A percentile compares a stretch with the other conserved stretches of the same genome.
These are phyloP conservation scores for Rhorus exstirpatorius DNA, from an alignment of 2,888 invertebrate species.

Conservation along the genomic window DNA sequence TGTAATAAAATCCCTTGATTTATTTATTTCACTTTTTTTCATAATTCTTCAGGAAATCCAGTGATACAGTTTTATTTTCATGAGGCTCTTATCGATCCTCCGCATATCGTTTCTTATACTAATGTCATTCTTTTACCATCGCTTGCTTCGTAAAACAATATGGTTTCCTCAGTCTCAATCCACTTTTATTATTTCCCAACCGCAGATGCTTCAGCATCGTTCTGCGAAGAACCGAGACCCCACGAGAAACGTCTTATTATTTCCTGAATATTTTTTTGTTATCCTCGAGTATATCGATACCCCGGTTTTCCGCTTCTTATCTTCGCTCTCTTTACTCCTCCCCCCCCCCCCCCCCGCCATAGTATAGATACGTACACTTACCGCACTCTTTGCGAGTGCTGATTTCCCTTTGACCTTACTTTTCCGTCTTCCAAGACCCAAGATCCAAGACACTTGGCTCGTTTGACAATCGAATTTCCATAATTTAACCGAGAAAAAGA, in stretches of 20 bases:
- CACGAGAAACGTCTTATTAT: constrained; percentile 81
- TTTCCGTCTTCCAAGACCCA: background rate
- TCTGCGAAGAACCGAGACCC: constrained; percentile 55
- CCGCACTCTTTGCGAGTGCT: constrained; percentile 8
- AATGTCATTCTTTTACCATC: constrained; percentile 15
- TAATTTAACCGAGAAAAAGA: constrained; percentile 64
- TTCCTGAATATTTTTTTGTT: constrained; percentile 74
- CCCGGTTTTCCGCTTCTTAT: constrained; percentile 32
- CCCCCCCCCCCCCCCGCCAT: constrained; percentile 1
- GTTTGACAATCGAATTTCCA: constrained; percentile 67
- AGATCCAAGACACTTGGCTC: constrained; percentile 6
- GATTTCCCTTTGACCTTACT: constrained; percentile 64
- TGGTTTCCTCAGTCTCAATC: constrained; percentile 37
- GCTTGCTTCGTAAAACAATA: constrained; percentile 22
- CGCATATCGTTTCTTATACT: constrained; percentile 19
- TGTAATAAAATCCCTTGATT: background rate
- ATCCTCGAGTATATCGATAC: constrained; percentile 67
- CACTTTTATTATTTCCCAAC: constrained; percentile 70
- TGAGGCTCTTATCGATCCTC: background rate
- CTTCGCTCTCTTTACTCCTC: constrained; percentile 37
- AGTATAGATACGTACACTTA: background rate
- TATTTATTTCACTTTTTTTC: background rate
- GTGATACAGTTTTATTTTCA: constrained; percentile 12
- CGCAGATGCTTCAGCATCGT: constrained; percentile 71
- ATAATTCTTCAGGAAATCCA: background rate